Percentiles rank a stretch among this genome's conserved stretches.
Evolutionary conservation across 2,113 vertebrate genomes (phyloP).

Genomic region (Hiodon alosoides): DNA sequence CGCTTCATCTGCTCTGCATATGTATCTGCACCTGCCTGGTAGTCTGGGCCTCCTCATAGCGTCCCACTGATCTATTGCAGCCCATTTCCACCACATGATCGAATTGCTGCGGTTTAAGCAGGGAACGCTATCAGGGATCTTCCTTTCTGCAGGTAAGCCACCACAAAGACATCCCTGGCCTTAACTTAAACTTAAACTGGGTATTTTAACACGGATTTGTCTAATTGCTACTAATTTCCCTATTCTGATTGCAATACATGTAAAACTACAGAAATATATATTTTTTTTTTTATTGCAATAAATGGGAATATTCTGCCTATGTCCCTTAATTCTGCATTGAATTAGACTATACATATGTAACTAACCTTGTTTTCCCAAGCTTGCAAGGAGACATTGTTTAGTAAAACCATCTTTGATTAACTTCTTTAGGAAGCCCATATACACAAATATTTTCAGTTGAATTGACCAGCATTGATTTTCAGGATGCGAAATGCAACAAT

Average conservation of each 20-base stretch:
- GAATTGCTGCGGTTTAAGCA: slow-evolving; percentile 65
- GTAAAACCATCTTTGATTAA: too few species aligned
- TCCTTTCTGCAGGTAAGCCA: slow-evolving; percentile 59
- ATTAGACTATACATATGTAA: too few species aligned
- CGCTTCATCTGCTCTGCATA: not conserved
- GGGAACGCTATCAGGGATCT: slow-evolving; percentile 56
- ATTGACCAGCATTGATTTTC: too few species aligned
- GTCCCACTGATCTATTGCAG: slow-evolving; percentile 57
- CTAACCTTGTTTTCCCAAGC: too few species aligned
- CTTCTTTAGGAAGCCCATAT: too few species aligned
- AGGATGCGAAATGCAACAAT: too few species aligned
- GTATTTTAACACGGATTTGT: too few species aligned
- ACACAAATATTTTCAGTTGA: too few species aligned
- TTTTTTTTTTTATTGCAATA: not conserved
- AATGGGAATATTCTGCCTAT: not conserved
- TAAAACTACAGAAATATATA: not conserved
- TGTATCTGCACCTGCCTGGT: not conserved
- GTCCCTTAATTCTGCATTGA: too few species aligned
- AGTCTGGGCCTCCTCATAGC: slow-evolving; percentile 53
- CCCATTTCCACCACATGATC: slow-evolving; percentile 70
- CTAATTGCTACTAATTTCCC: too few species aligned
- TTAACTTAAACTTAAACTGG: not conserved
- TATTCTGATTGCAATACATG: too few species aligned
- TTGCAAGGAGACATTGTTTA: too few species aligned
- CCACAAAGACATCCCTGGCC: not conserved